A percentile compares a stretch with the other conserved stretches of the same genome.
phyloP scores from a whole-genome alignment of 2,888 invertebrate genomes.

The Apoda limacodes region DNA sequence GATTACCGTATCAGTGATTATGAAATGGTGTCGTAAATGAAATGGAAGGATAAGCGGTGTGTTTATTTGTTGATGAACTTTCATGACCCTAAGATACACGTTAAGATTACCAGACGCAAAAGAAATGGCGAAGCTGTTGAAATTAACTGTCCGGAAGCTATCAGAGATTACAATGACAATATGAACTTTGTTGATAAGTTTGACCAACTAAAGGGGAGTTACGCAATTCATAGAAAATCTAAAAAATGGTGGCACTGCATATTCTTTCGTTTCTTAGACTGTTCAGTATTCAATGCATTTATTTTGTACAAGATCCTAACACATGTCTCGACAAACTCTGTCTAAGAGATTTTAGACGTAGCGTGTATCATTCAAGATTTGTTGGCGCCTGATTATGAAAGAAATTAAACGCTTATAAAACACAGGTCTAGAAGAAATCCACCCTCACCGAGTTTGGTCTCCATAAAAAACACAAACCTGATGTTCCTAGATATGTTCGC shows the following conservation, averaged over 20 bases:
- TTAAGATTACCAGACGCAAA: slow-evolving; percentile 9
- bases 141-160: slow-evolving; percentile 14
- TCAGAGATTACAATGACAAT: slow-evolving; percentile 15
- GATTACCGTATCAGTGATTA: slow-evolving; percentile 14
- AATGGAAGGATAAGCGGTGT: slow-evolving; percentile 17
- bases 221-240: slow-evolving; percentile 17
- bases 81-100: slow-evolving; percentile 13
- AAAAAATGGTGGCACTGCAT: slow-evolving; percentile 18
- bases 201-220: slow-evolving; percentile 18
- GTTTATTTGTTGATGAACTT: slow-evolving; percentile 14
- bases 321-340: slow-evolving; percentile 3
- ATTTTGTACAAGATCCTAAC: slow-evolving; percentile 11
- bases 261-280: slow-evolving; percentile 16
- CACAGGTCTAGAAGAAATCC: slow-evolving; percentile 3
- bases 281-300: slow-evolving; percentile 9
- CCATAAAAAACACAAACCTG: slow-evolving; percentile 17
- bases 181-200: slow-evolving; percentile 21
- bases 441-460: slow-evolving; percentile 5
- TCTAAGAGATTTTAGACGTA: slow-evolving; percentile 11
- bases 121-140: slow-evolving; percentile 6
- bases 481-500: too few species aligned
- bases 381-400: slow-evolving; percentile 9
- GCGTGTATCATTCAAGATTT: slow-evolving; percentile 12
- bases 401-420: too few species aligned
- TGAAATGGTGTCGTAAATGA: too few species aligned